Evolutionary conservation across 2,888 invertebrate genomes (phyloP), one percentile per base, ranked within the genome.

Genomic region (Muscina levida): DNA sequence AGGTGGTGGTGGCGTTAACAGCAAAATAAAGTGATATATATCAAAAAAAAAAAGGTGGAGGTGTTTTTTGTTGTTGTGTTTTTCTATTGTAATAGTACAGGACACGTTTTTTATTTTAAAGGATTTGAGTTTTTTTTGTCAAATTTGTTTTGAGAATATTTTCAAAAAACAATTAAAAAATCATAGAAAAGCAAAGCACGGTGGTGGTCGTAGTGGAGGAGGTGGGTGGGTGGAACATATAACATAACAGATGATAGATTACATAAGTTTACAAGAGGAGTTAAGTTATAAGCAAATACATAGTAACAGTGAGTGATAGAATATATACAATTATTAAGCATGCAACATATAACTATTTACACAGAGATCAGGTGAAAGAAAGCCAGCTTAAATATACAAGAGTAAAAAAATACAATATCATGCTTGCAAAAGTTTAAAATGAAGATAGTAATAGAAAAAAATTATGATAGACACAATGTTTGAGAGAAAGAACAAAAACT

Each of bases 151-250:
- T 1, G 22, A 48, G 56, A 26, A 72, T 53, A 68, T 19, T 31
- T 3, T n/a, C 3, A 31, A 31, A 31, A 31, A 31, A 31, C 11
- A 51, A 22, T 62, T 46, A 51, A 11, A 62, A 53, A 4, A 53
- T 8, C 53, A 19, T 31, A 37, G 66, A 78, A 76, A 75, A 82
- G 76, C 78, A 82, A 82, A 82, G 78, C 82, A 76, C 57, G 24
- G 24, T 39, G n/a, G 44, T 44, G 42, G 2, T 48, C n/a, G 17
- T 70, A n/a, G 6, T 24, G 48, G 19, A 10, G 10, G 5, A 37
- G 37, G 37, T 31, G 37, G 22, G 37, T 53, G 39, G 51, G 24
- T n/a, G n/a, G 59, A 42, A 62, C 44, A 8, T 31, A 5, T 31
- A 77, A 62, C 15, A 57, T 17, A 72, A 67, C 13, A 42, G 48